Conservation (phyloP, 2,888 invertebrate genomes). For the Orchesella flavescens region DNA sequence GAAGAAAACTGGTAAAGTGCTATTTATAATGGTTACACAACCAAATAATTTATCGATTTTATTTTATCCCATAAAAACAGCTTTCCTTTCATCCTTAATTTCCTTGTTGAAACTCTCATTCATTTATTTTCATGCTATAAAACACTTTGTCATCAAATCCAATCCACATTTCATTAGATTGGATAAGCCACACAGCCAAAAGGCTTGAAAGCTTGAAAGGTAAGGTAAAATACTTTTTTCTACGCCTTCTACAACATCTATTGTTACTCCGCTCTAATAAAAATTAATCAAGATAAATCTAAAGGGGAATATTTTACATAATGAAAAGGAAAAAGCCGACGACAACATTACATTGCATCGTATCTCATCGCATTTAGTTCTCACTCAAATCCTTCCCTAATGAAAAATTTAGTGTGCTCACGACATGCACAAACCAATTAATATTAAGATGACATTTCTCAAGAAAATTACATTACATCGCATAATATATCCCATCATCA, state of each 20-base stretch:
- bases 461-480: conserved; percentile 31
- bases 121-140: neutral
- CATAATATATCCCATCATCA: too few relatives aligned
- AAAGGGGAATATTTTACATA: neutral
- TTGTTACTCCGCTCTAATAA: neutral
- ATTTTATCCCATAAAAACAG: neutral
- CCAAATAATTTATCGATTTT: too few relatives aligned
- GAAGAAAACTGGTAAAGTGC: too few relatives aligned
- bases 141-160: too few relatives aligned
- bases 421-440: conserved; percentile 70
- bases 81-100: conserved; percentile 31
- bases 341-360: too few relatives aligned
- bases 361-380: too few relatives aligned
- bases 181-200: conserved; percentile 55
- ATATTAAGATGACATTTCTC: conserved; percentile 67
- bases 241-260: too few relatives aligned
- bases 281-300: conserved; percentile 1
- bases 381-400: too few relatives aligned
- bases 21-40: too few relatives aligned
- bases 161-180: too few relatives aligned
- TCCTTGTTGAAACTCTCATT: conserved; percentile 33
- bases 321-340: neutral
- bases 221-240: too few relatives aligned
- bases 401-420: conserved; percentile 70
- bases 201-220: conserved; percentile 62